These are phyloP conservation scores for Genyomyrus donnyi DNA, from an alignment of 2,113 vertebrate genomes.

Conservation along the genomic window DNA sequence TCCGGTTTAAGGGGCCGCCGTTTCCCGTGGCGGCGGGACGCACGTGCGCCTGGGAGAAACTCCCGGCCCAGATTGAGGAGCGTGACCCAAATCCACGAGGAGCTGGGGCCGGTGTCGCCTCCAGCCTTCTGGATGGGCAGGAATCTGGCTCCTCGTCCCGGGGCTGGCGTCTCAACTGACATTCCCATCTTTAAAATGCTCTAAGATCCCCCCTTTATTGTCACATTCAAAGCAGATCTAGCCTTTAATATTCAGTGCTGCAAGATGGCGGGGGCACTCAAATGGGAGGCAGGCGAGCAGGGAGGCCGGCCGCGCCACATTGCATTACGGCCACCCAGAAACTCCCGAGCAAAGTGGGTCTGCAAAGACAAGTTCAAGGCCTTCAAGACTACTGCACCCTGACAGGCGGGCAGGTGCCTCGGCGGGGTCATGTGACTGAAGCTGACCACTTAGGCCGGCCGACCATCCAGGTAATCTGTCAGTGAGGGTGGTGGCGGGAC, in stretches of 20 bases:
- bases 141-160: conserved; percentile 59
- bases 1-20: background rate
- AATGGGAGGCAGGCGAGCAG: conserved; percentile 8
- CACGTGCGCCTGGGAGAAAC: background rate
- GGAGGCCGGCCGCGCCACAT: background rate
- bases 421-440: background rate
- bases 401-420: conserved; percentile 43
- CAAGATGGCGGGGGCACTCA: conserved; percentile 59
- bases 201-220: conserved; percentile 72
- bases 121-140: conserved; percentile 36
- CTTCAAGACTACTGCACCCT: conserved; percentile 57
- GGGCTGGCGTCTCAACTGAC: conserved; percentile 53
- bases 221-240: conserved; percentile 62
- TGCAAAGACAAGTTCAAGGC: conserved; percentile 52
- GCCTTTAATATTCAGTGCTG: conserved; percentile 68
- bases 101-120: conserved; percentile 12
- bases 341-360: conserved; percentile 45
- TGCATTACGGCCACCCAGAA: conserved; percentile 43
- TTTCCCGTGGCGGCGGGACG: background rate
- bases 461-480: background rate
- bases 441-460: background rate
- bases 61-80: conserved; percentile 1
- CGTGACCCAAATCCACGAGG: conserved; percentile 22
- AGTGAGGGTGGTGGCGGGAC: conserved; percentile 38
- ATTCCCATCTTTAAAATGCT: conserved; percentile 57